Evolutionary conservation across 2,888 invertebrate species (phyloP).

Genomic region (Orchesella flavescens): DNA sequence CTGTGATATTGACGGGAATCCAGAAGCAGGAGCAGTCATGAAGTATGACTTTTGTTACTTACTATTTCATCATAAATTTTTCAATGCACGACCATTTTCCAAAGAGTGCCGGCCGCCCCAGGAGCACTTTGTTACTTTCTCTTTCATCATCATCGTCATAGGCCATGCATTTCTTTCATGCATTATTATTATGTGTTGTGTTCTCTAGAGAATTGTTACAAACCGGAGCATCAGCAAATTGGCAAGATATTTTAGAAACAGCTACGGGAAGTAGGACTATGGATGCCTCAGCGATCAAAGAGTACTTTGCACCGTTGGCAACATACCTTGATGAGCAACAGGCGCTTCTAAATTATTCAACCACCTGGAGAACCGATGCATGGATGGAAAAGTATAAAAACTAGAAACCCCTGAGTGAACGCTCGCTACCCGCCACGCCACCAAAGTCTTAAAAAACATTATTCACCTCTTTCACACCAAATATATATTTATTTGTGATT

Average conservation of each 20-base stretch:
- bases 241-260: constrained; percentile 89
- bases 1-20: constrained; percentile 75
- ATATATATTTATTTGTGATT: neutral
- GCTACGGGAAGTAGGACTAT: constrained; percentile 83
- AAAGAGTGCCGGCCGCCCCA: neutral
- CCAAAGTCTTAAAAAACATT: neutral
- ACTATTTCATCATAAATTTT: neutral
- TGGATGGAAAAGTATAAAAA: constrained; percentile 35
- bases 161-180: neutral
- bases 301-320: constrained; percentile 87
- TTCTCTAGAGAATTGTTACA: constrained; percentile 68
- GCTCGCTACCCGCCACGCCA: too few species aligned
- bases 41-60: constrained; percentile 43
- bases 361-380: constrained; percentile 80
- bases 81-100: neutral
- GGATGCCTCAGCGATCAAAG: constrained; percentile 84
- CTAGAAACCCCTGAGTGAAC: constrained; percentile 10
- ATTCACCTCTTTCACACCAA: neutral
- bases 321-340: constrained; percentile 86
- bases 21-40: constrained; percentile 66
- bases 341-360: constrained; percentile 78
- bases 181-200: neutral
- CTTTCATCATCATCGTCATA: neutral
- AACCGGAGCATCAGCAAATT: constrained; percentile 77
- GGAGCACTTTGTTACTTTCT: neutral